Evolutionary conservation across 1,140 invertebrate genomes (phyloP).

Genomic region (Plutomurus gul): DNA sequence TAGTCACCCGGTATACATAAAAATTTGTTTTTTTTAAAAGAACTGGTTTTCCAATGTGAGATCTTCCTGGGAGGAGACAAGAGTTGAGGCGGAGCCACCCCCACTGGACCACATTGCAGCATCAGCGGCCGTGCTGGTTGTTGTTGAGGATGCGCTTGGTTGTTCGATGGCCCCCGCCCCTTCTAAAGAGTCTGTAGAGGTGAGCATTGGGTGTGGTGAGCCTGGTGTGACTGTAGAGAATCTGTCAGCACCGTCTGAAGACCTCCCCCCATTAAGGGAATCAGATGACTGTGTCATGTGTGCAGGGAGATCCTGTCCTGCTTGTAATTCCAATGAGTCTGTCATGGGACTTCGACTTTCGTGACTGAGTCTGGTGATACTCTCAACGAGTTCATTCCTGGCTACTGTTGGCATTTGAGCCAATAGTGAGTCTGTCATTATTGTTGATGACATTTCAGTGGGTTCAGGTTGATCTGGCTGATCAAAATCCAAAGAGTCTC

Average conservation of each 20-base stretch:
- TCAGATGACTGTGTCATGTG: constrained; percentile 52
- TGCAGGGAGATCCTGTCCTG: constrained; percentile 31
- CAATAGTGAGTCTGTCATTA: neutral
- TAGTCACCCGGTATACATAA: too few relatives aligned
- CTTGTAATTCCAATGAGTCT: constrained; percentile 53
- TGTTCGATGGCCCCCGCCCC: constrained; percentile 55
- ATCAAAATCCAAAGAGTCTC: constrained; percentile 54
- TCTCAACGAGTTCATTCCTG: constrained; percentile 43
- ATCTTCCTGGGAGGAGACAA: constrained; percentile 51
- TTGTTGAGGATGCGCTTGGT: constrained; percentile 43
- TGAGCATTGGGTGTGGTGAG: constrained; percentile 55
- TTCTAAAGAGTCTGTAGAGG: constrained; percentile 69
- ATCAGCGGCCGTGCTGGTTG: constrained; percentile 46
- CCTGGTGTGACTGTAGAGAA: neutral
- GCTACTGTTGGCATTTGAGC: neutral
- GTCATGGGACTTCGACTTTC: constrained; percentile 43
- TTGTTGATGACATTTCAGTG: neutral
- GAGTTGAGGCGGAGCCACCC: constrained; percentile 45
- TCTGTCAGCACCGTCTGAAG: constrained; percentile 1
- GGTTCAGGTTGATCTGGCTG: constrained; percentile 54
- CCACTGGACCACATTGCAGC: constrained; percentile 50
- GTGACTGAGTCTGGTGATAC: neutral
- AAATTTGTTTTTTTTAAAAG: neutral
- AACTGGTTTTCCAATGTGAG: constrained; percentile 42
- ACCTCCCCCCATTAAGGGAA: constrained; percentile 49